A percentile compares a stretch with the other conserved stretches of the same genome.
Conservation (phyloP, 1,140 invertebrate genomes). For the Cylas formicarius region DNA sequence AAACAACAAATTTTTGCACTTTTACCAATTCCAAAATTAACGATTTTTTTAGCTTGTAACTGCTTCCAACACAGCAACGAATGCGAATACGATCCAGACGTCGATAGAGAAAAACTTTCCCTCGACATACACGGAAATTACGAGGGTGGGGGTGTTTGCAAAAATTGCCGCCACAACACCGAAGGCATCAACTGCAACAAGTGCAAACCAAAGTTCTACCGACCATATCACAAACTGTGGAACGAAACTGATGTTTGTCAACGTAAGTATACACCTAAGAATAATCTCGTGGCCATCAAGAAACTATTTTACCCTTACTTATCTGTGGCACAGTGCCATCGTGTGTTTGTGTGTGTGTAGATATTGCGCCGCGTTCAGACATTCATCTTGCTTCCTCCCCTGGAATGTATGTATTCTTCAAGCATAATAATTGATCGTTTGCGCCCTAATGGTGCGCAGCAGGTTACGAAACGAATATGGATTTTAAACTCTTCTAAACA, state of each 20-base stretch:
- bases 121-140: constrained; percentile 88
- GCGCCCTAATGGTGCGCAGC: too few relatives aligned
- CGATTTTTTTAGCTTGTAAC: constrained; percentile 74
- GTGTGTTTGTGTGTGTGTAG: too few relatives aligned
- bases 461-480: too few relatives aligned
- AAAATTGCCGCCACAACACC: constrained; percentile 89
- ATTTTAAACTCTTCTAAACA: too few relatives aligned
- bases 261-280: too few relatives aligned
- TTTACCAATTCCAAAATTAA: background rate
- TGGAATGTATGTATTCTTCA: too few relatives aligned
- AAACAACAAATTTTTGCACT: background rate
- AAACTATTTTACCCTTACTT: too few relatives aligned
- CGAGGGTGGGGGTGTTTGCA: constrained; percentile 87
- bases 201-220: constrained; percentile 79
- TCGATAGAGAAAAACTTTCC: constrained; percentile 71
- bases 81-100: constrained; percentile 80
- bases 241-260: constrained; percentile 89
- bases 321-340: too few relatives aligned
- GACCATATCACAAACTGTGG: constrained; percentile 70
- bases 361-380: too few relatives aligned
- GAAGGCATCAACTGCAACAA: constrained; percentile 96
- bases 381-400: too few relatives aligned
- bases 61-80: constrained; percentile 90
- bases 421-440: too few relatives aligned
- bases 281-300: too few relatives aligned